These are phyloP conservation scores for Notarius lentiginosus DNA, from an alignment of 2,113 vertebrate genomes.

Conservation along the genomic window DNA sequence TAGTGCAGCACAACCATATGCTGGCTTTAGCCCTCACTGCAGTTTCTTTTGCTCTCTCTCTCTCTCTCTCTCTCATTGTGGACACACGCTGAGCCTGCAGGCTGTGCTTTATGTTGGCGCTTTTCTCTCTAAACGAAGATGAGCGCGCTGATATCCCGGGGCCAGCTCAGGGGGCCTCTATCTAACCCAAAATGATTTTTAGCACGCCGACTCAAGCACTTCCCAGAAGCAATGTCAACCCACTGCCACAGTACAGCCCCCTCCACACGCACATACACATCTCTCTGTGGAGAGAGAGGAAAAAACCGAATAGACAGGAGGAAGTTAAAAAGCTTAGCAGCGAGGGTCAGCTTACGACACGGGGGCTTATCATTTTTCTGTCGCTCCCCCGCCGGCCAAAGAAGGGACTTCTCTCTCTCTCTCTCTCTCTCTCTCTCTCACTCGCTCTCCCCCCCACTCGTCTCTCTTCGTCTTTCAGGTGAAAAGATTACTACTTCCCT, in stretches of 20 bases:
- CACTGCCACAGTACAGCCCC: slow-evolving; percentile 50
- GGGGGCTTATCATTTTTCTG: slow-evolving; percentile 80
- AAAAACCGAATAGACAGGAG: slow-evolving; percentile 67
- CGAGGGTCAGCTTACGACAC: slow-evolving; percentile 77
- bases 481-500: slow-evolving; percentile 73
- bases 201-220: slow-evolving; percentile 80
- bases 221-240: slow-evolving; percentile 91
- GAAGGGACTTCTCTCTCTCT: slow-evolving; percentile 39
- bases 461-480: slow-evolving; percentile 64
- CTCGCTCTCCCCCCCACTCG: not conserved
- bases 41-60: slow-evolving; percentile 51
- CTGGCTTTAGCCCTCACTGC: slow-evolving; percentile 75
- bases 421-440: not conserved
- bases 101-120: slow-evolving; percentile 67
- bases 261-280: slow-evolving; percentile 7
- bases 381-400: slow-evolving; percentile 51
- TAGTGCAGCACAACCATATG: slow-evolving; percentile 82
- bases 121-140: slow-evolving; percentile 78
- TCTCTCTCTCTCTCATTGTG: slow-evolving; percentile 36
- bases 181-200: slow-evolving; percentile 90
- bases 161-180: slow-evolving; percentile 75
- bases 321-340: slow-evolving; percentile 80
- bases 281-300: slow-evolving; percentile 43
- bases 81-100: slow-evolving; percentile 79
- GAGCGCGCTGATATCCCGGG: slow-evolving; percentile 83